Percentiles rank a stretch among this genome's conserved stretches.
These are phyloP conservation scores for Prostheceraeus crozeri DNA, from an alignment of 2,888 invertebrate genomes.

Conservation along the genomic window DNA sequence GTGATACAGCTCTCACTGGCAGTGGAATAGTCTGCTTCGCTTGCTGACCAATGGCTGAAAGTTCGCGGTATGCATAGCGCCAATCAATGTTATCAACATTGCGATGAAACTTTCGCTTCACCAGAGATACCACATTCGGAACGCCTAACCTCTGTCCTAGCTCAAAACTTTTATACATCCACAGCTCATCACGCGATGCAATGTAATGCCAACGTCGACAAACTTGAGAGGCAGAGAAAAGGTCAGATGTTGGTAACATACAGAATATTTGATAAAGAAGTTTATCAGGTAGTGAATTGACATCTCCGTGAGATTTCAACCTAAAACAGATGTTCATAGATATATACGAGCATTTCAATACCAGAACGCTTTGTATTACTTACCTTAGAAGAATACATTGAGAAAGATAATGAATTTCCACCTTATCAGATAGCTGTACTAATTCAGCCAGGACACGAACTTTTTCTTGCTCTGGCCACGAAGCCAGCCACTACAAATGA, in stretches of 20 bases:
- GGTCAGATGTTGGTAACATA: not conserved
- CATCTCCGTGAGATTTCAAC: not conserved
- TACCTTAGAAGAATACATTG: no score
- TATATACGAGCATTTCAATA: not conserved
- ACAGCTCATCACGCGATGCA: slow-evolving; percentile 47
- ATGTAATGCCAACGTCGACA: slow-evolving; percentile 47
- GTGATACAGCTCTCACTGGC: no score
- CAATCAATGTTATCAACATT: not conserved
- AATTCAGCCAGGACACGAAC: slow-evolving; percentile 46
- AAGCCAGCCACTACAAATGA: slow-evolving; percentile 47
- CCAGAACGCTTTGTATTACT: no score
- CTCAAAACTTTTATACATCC: slow-evolving; percentile 52
- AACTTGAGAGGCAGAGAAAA: not conserved
- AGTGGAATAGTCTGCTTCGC: no score
- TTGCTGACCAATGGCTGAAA: not conserved
- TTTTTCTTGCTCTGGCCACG: slow-evolving; percentile 50
- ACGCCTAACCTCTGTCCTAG: slow-evolving; percentile 48
- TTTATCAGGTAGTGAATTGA: slow-evolving; percentile 11
- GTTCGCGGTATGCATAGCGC: not conserved
- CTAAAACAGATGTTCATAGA: slow-evolving; percentile 9
- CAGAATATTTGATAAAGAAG: slow-evolving; percentile 8
- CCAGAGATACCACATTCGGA: slow-evolving; percentile 45
- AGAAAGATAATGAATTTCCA: no score
- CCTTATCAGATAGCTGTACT: slow-evolving; percentile 45
- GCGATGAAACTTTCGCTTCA: slow-evolving; percentile 38